These are phyloP conservation scores for Apeira syringaria DNA, from an alignment of 2,888 invertebrate species.

Conservation along the genomic window DNA sequence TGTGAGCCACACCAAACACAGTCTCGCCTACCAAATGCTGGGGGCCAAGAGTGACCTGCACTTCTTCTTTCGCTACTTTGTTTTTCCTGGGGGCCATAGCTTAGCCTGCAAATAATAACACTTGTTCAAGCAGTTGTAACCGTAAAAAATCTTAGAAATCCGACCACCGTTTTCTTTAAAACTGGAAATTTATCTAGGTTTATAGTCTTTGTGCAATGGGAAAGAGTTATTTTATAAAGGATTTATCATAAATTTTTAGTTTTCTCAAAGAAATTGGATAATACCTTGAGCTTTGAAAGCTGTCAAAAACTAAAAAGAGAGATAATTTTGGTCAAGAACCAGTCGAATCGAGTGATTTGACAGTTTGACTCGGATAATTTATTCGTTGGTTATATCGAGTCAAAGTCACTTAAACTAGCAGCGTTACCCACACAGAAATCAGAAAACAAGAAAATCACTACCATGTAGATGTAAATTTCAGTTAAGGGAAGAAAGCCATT, in stretches of 20 bases:
- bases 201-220: conserved; percentile 23
- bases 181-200: conserved; percentile 18
- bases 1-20: conserved; percentile 99
- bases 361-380: too few relatives aligned
- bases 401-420: too few relatives aligned
- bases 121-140: conserved; percentile 67
- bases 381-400: too few relatives aligned
- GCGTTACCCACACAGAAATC: too few relatives aligned
- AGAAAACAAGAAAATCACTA: too few relatives aligned
- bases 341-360: too few relatives aligned
- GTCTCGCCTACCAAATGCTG: conserved; percentile 98
- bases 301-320: conserved; percentile 78
- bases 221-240: conserved; percentile 44
- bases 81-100: conserved; percentile 98
- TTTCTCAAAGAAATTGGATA: conserved; percentile 45
- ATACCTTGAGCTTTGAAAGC: conserved; percentile 78
- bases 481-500: too few relatives aligned
- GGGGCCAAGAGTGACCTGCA: conserved; percentile 97
- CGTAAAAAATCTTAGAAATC: conserved; percentile 69
- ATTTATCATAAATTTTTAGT: conserved; percentile 33
- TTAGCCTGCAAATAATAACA: conserved; percentile 78
- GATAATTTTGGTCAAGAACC: too few relatives aligned
- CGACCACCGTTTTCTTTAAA: conserved; percentile 37
- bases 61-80: conserved; percentile 98
- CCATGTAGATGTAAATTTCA: too few relatives aligned